These are phyloP conservation scores for Otus sunia DNA, from an alignment of 2,113 vertebrate species.

Conservation along the genomic window DNA sequence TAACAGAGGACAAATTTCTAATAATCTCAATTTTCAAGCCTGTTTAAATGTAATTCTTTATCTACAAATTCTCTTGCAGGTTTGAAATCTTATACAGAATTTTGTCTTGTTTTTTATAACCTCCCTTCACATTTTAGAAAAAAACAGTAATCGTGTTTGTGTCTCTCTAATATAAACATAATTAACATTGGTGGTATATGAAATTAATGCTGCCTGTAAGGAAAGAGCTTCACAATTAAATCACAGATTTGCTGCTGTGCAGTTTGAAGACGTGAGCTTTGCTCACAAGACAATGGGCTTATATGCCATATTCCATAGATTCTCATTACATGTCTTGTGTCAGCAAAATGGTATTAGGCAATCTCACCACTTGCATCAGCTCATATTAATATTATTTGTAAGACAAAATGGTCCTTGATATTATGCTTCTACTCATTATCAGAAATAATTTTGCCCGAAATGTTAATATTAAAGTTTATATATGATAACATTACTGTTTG, in stretches of 20 bases:
- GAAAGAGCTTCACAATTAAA: slow-evolving; percentile 63
- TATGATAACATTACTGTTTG: slow-evolving; percentile 45
- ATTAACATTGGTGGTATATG: background rate
- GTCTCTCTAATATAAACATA: background rate
- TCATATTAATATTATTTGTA: slow-evolving; percentile 38
- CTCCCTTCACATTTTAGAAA: background rate
- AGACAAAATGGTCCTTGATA: background rate
- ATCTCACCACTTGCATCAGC: slow-evolving; percentile 48
- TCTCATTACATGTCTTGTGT: slow-evolving; percentile 60
- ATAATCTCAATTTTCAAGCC: background rate
- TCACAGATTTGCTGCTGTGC: slow-evolving; percentile 32
- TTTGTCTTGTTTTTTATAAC: background rate
- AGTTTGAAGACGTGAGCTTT: slow-evolving; percentile 33
- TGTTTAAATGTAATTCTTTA: background rate
- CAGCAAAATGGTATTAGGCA: slow-evolving; percentile 57
- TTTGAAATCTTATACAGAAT: background rate
- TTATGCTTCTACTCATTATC: slow-evolving; percentile 16
- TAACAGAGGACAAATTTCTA: background rate
- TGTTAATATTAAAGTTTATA: slow-evolving; percentile 63
- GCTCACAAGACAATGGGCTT: slow-evolving; percentile 48
- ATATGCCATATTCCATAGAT: slow-evolving; percentile 44
- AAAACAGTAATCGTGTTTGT: background rate
- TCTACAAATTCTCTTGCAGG: background rate
- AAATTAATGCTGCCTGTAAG: slow-evolving; percentile 59
- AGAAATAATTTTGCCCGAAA: slow-evolving; percentile 39